Evolutionary conservation across 2,797 vertebrate genomes (phyloP).

Genomic region (Parauchenoglanis ngamensis): DNA sequence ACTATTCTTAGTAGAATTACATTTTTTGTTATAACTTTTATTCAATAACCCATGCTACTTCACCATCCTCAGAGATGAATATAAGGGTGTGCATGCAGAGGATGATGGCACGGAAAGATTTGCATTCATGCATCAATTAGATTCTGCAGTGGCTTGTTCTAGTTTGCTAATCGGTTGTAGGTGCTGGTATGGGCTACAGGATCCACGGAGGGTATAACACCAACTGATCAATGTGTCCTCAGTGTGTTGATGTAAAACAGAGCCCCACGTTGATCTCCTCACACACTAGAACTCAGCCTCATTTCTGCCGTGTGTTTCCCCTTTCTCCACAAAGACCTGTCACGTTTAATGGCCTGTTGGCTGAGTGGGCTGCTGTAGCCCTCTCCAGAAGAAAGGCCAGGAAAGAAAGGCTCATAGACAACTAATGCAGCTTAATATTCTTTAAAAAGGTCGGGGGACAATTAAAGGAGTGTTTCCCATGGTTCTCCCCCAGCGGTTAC

Average conservation of each 20-base stretch:
- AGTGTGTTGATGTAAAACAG: slow-evolving; percentile 72
- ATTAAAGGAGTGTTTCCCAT: slow-evolving; percentile 80
- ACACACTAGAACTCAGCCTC: slow-evolving; percentile 58
- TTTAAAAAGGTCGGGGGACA: slow-evolving; percentile 80
- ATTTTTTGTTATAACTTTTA: neutral
- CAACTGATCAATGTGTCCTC: slow-evolving; percentile 62
- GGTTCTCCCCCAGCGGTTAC: slow-evolving; percentile 72
- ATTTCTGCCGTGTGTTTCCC: slow-evolving; percentile 66
- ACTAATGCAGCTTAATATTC: slow-evolving; percentile 84
- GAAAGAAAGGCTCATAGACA: slow-evolving; percentile 76
- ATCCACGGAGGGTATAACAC: slow-evolving; percentile 62
- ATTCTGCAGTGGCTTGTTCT: slow-evolving; percentile 22
- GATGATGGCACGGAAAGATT: slow-evolving; percentile 30
- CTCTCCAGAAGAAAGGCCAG: slow-evolving; percentile 71
- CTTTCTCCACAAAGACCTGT: slow-evolving; percentile 78
- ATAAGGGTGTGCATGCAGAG: neutral
- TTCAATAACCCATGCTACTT: neutral
- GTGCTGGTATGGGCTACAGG: slow-evolving; percentile 27
- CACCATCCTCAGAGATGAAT: neutral
- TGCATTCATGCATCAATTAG: slow-evolving; percentile 36
- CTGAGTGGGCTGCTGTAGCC: slow-evolving; percentile 76
- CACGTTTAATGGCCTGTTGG: slow-evolving; percentile 80
- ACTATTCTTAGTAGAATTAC: neutral
- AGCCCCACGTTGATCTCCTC: slow-evolving; percentile 63
- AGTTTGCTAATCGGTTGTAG: neutral